Conservation (phyloP, 2,113 vertebrate genomes). For the Sorex fumeus region DNA sequence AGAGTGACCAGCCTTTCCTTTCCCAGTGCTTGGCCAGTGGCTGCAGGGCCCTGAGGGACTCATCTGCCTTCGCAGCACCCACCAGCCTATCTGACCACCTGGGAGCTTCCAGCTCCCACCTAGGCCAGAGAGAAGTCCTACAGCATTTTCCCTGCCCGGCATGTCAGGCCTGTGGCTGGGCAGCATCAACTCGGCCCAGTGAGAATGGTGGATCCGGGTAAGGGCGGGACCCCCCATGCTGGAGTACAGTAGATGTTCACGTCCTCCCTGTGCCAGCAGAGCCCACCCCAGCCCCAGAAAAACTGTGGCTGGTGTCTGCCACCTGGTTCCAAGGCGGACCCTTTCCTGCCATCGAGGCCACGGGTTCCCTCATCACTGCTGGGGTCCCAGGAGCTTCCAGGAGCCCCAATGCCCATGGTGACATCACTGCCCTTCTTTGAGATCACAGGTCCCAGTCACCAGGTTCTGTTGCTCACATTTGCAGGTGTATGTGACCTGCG, state of each 20-base stretch:
- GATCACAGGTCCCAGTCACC: not conserved
- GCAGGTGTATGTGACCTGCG: conserved; percentile 89
- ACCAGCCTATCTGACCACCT: conserved; percentile 89
- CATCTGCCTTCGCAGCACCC: conserved; percentile 91
- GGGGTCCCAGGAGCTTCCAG: not conserved
- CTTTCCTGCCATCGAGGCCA: too few relatives aligned
- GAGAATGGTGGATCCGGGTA: conserved; percentile 91
- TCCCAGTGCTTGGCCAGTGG: conserved; percentile 89
- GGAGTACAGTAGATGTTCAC: not conserved
- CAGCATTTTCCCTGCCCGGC: conserved; percentile 91
- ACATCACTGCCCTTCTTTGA: not conserved
- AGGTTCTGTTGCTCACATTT: not conserved
- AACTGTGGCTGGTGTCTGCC: not conserved
- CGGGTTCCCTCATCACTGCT: too few relatives aligned
- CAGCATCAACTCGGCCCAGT: conserved; percentile 90
- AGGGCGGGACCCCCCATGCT: conserved; percentile 32
- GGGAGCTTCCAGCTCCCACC: conserved; percentile 91
- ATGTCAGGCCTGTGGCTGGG: conserved; percentile 92
- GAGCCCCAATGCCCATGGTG: too few relatives aligned
- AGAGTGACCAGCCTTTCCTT: not conserved
- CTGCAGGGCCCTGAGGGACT: conserved; percentile 92
- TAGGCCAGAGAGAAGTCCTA: conserved; percentile 90
- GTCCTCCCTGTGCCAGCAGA: not conserved
- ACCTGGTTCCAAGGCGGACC: not conserved
- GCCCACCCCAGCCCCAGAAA: rapidly evolving